Evolutionary conservation across 2,797 vertebrate genomes (phyloP).

Genomic region (Pseudomugil gertrudae): DNA sequence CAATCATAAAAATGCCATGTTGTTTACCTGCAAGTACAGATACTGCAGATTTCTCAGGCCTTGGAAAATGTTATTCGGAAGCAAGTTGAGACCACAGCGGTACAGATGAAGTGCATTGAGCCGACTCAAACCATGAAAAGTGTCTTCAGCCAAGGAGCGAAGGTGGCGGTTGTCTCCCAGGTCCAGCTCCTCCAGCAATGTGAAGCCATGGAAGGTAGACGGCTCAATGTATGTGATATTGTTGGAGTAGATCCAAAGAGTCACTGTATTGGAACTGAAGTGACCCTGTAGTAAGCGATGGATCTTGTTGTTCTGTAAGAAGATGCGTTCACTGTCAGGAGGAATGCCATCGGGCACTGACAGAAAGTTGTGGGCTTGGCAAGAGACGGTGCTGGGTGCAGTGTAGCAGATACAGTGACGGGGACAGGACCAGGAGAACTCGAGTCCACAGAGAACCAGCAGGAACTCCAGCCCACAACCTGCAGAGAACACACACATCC

Average conservation of each 20-base stretch:
- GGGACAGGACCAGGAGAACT: conserved; percentile 89
- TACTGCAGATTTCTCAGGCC: conserved; percentile 97
- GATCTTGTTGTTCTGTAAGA: conserved; percentile 98
- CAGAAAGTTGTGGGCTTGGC: conserved; percentile 96
- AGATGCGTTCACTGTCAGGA: conserved; percentile 93
- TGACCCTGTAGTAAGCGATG: conserved; percentile 89
- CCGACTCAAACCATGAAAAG: conserved; percentile 92
- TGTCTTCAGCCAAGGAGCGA: conserved; percentile 91
- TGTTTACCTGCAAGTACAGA: conserved; percentile 91
- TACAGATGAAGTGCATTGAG: conserved; percentile 96
- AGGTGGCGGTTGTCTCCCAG: conserved; percentile 96
- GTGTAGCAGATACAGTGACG: conserved; percentile 97
- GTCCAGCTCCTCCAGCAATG: conserved; percentile 94
- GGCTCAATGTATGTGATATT: conserved; percentile 97
- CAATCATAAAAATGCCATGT: not conserved
- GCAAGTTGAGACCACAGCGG: conserved; percentile 91
- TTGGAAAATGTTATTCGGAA: conserved; percentile 91
- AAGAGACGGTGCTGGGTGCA: conserved; percentile 95
- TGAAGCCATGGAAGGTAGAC: conserved; percentile 91
- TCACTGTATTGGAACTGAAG: conserved; percentile 93
- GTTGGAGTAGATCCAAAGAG: conserved; percentile 98
- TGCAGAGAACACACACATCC: conserved; percentile 60
- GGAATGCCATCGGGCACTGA: conserved; percentile 95
- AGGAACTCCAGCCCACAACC: conserved; percentile 93
- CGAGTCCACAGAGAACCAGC: conserved; percentile 92